Percentiles rank a stretch among this genome's conserved stretches.
Conservation (phyloP, 2,888 invertebrate species). For the Philereme vetulata region DNA sequence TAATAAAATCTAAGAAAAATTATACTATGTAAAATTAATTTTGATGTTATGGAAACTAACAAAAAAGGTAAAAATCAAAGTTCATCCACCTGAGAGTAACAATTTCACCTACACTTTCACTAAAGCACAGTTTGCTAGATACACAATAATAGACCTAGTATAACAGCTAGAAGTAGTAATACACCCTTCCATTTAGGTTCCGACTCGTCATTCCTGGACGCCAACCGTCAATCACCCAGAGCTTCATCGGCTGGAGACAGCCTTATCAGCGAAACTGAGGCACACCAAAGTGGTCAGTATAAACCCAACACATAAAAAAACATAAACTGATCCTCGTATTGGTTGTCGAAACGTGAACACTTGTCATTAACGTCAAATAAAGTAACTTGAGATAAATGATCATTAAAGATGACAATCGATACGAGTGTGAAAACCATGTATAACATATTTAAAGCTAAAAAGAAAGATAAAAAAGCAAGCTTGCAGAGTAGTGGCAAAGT, state of each 20-base stretch:
- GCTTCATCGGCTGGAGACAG: constrained; percentile 79
- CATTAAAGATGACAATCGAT: background rate
- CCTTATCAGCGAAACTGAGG: constrained; percentile 76
- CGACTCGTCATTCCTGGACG: constrained; percentile 77
- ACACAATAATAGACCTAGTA: constrained; percentile 15
- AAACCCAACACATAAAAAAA: constrained; percentile 17
- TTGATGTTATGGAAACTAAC: too few relatives aligned
- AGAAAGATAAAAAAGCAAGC: constrained; percentile 53
- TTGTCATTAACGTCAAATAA: background rate
- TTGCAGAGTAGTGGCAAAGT: constrained; percentile 80
- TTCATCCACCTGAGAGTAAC: background rate
- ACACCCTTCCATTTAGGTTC: constrained; percentile 64
- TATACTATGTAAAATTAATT: too few relatives aligned
- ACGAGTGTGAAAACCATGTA: constrained; percentile 7
- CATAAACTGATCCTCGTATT: constrained; percentile 4
- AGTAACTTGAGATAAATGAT: constrained; percentile 5
- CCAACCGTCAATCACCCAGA: constrained; percentile 75
- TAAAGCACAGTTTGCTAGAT: constrained; percentile 23
- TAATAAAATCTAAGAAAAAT: too few relatives aligned
- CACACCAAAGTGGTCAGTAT: constrained; percentile 80
- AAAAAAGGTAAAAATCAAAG: background rate
- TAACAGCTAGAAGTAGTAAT: constrained; percentile 36
- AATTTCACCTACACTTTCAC: background rate
- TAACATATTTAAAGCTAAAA: constrained; percentile 30
- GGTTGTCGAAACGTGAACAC: background rate